Evolutionary conservation across 1,140 invertebrate species (phyloP).

Genomic region (Gonatopus flavifemur): DNA sequence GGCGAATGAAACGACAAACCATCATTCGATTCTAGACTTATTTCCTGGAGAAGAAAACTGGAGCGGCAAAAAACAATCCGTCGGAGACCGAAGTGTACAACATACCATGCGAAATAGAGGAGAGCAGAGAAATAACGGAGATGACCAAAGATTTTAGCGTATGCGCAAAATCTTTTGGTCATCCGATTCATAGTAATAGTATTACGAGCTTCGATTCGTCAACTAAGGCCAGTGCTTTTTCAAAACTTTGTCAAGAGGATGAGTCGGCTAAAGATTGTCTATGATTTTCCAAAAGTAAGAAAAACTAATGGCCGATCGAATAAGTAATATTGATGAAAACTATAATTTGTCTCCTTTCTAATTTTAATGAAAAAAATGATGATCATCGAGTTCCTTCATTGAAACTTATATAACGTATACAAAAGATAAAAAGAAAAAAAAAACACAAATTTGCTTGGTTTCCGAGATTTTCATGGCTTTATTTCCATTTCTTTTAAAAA

Average conservation of each 20-base stretch:
- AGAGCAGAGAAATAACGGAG: slow-evolving; percentile 43
- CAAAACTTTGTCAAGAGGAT: slow-evolving; percentile 42
- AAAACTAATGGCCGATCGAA: not conserved
- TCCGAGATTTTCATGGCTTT: not conserved
- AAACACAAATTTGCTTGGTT: not conserved
- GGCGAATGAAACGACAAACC: slow-evolving; percentile 1
- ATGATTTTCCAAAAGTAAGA: slow-evolving; percentile 41
- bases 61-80: too few species aligned
- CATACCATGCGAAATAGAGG: slow-evolving; percentile 33
- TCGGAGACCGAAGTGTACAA: too few species aligned
- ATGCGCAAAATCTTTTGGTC: slow-evolving; percentile 49
- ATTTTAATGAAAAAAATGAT: too few species aligned
- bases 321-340: not conserved
- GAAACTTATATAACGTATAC: too few species aligned
- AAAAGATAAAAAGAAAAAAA: not conserved
- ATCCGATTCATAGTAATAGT: slow-evolving; percentile 35
- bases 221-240: slow-evolving; percentile 17
- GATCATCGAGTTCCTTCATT: too few species aligned
- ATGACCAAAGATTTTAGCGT: slow-evolving; percentile 52
- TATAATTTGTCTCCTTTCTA: slow-evolving; percentile 20
- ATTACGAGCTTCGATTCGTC: slow-evolving; percentile 28
- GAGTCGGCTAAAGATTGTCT: slow-evolving; percentile 50
- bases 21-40: slow-evolving; percentile 35
- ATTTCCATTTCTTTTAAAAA: not conserved
- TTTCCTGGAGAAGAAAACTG: slow-evolving; percentile 47